These are phyloP conservation scores for Meriones psammophilus DNA, from an alignment of 2,797 vertebrate species.

Conservation along the genomic window DNA sequence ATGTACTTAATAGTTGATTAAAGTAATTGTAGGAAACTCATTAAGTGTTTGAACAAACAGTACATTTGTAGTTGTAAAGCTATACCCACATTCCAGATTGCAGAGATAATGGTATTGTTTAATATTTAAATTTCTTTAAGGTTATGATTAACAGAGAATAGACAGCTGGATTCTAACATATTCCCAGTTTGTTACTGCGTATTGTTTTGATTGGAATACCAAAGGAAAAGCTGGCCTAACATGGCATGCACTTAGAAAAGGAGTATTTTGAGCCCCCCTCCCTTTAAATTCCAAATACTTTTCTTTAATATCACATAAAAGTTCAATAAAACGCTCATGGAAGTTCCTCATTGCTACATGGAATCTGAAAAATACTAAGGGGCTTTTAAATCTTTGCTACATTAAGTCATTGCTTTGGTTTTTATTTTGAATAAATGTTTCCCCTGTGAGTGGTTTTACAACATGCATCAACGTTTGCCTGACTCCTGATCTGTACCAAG, in stretches of 20 bases:
- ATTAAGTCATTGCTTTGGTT: not conserved
- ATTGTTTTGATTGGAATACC: not conserved
- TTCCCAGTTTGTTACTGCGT: not conserved
- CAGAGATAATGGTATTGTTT: not conserved
- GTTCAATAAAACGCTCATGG: not conserved
- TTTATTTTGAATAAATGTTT: slow-evolving; percentile 15
- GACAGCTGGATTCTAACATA: not conserved
- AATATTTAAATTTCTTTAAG: slow-evolving; percentile 25
- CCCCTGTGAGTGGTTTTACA: not conserved
- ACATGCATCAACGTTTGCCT: not conserved
- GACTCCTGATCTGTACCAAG: not conserved
- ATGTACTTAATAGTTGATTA: not conserved
- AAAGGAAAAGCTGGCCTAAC: not conserved
- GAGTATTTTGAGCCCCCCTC: not conserved
- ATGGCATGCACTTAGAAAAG: not conserved
- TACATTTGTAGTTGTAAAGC: not conserved
- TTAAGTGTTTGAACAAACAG: not conserved
- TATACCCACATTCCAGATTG: not conserved
- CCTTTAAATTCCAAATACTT: slow-evolving; percentile 35
- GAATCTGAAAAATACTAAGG: slow-evolving; percentile 30
- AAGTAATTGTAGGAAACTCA: not conserved
- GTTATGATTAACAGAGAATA: slow-evolving; percentile 1
- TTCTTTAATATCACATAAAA: slow-evolving; percentile 7
- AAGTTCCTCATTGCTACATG: not conserved
- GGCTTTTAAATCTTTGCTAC: slow-evolving; percentile 15